phyloP scores from a whole-genome alignment of 2,888 invertebrate genomes.

The Octonoba sinensis region DNA sequence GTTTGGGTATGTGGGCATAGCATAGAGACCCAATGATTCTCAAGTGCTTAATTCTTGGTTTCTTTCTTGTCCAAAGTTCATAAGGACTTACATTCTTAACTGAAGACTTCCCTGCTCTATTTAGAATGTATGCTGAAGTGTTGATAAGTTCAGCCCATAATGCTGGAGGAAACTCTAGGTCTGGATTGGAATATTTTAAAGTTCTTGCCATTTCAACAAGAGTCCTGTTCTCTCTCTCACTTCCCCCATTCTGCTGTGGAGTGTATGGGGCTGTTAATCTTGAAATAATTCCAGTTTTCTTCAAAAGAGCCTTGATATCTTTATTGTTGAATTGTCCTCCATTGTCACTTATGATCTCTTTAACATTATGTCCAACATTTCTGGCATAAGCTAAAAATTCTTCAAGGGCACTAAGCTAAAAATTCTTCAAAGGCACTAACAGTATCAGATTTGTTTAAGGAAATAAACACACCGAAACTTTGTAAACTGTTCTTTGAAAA shows the following conservation, averaged over 20 bases:
- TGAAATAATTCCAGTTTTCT: conserved; percentile 44
- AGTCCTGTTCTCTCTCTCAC: conserved; percentile 55
- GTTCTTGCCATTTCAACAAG: conserved; percentile 51
- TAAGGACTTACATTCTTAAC: conserved; percentile 16
- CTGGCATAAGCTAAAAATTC: conserved; percentile 4
- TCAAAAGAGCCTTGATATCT: conserved; percentile 24
- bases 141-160: conserved; percentile 11
- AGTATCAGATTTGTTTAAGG: conserved; percentile 25
- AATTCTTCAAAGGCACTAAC: too few species aligned
- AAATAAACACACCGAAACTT: conserved; percentile 42
- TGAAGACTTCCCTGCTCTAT: conserved; percentile 16
- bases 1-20: conserved; percentile 49
- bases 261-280: conserved; percentile 58
- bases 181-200: conserved; percentile 13
- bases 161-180: neutral
- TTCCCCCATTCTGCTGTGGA: conserved; percentile 63
- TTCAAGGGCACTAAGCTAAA: neutral
- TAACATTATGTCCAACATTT: conserved; percentile 22
- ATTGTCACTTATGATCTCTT: conserved; percentile 41
- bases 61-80: conserved; percentile 54
- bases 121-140: conserved; percentile 17
- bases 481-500: conserved; percentile 62
- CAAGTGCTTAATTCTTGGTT: conserved; percentile 56
- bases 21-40: conserved; percentile 52
- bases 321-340: conserved; percentile 52